phyloP scores from a whole-genome alignment of 2,113 vertebrate species.

The Engystomops pustulosus region DNA sequence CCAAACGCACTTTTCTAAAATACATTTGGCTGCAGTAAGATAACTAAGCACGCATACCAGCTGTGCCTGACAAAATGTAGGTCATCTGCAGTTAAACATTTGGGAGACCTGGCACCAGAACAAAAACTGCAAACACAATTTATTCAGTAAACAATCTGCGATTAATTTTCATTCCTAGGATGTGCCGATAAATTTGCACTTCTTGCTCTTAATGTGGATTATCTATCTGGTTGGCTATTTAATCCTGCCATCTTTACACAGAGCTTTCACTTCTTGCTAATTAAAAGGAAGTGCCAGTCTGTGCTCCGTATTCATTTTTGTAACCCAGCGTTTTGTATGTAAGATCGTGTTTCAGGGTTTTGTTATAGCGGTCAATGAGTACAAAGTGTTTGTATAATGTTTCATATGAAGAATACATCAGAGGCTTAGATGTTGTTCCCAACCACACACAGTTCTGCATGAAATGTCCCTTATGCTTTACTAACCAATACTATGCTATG shows the following conservation, averaged over 20 bases:
- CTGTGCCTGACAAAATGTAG: constrained; percentile 52
- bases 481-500: too few species aligned
- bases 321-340: neutral
- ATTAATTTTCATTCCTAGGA: constrained; percentile 33
- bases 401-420: neutral
- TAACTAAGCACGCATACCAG: constrained; percentile 43
- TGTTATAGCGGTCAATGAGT: neutral
- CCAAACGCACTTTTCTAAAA: neutral
- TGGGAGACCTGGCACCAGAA: constrained; percentile 26
- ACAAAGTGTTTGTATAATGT: constrained; percentile 19
- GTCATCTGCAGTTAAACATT: constrained; percentile 54
- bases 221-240: constrained; percentile 11
- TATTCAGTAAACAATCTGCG: constrained; percentile 45
- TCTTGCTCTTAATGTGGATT: neutral
- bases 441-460: neutral
- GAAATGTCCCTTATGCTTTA: neutral
- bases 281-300: constrained; percentile 19
- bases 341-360: constrained; percentile 10
- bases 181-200: constrained; percentile 28
- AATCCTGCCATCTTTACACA: constrained; percentile 4
- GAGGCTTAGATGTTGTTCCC: neutral
- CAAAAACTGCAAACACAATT: constrained; percentile 35
- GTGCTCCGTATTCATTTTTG: neutral
- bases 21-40: constrained; percentile 1
- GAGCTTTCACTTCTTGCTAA: neutral